Conservation (phyloP, 2,888 invertebrate species). For the Morpho deidamia region DNA sequence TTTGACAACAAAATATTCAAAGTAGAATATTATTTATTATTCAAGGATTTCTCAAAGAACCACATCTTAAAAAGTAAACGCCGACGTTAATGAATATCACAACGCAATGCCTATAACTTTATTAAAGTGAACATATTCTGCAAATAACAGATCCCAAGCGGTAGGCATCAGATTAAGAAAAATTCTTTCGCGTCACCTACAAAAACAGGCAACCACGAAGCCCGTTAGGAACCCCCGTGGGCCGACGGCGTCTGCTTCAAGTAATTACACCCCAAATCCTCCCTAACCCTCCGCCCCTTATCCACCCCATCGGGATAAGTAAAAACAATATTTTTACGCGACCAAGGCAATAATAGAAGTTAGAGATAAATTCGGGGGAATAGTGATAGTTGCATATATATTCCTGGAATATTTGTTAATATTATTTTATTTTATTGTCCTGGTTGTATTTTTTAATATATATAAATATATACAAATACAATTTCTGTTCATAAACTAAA, state of each 20-base stretch:
- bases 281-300: conserved; percentile 35
- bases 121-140: neutral
- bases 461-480: too few relatives aligned
- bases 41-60: too few relatives aligned
- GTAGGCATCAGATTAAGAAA: conserved; percentile 50
- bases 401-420: too few relatives aligned
- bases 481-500: too few relatives aligned
- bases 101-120: neutral
- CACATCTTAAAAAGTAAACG: too few relatives aligned
- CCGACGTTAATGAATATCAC: neutral
- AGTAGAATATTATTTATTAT: too few relatives aligned
- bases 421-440: too few relatives aligned
- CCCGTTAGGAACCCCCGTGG: conserved; percentile 59
- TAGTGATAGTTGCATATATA: conserved; percentile 15
- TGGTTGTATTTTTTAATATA: too few relatives aligned
- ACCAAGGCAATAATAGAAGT: conserved; percentile 59
- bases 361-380: conserved; percentile 22
- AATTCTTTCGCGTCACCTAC: conserved; percentile 44
- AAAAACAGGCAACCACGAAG: conserved; percentile 47
- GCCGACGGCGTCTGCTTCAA: conserved; percentile 49
- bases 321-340: conserved; percentile 76
- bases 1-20: too few relatives aligned
- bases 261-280: conserved; percentile 62
- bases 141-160: conserved; percentile 9
- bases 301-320: conserved; percentile 59